These are phyloP conservation scores for Apis dorsata DNA, from an alignment of 1,140 invertebrate species.

Conservation along the genomic window DNA sequence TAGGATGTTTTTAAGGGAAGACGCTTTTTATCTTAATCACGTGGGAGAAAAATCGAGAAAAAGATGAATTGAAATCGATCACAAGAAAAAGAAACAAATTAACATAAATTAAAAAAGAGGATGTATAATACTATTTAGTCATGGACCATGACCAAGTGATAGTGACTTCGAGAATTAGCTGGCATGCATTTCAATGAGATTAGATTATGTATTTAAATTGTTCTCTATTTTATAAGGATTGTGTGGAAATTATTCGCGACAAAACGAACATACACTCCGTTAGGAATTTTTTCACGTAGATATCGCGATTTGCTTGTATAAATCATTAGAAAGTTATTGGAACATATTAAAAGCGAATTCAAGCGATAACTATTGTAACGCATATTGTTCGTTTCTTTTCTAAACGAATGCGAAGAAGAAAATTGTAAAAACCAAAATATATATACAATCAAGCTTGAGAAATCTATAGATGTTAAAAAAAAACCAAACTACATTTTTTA, in stretches of 20 bases:
- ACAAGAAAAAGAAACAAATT: background rate
- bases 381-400: background rate
- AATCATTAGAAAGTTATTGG: slow-evolving; percentile 48
- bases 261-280: background rate
- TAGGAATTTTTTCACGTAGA: slow-evolving; percentile 14
- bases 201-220: slow-evolving; percentile 46
- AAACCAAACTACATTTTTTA: background rate
- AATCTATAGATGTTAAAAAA: slow-evolving; percentile 41
- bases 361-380: slow-evolving; percentile 18
- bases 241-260: slow-evolving; percentile 20
- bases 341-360: slow-evolving; percentile 3
- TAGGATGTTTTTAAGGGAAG: background rate
- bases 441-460: slow-evolving; percentile 21
- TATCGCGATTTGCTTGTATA: slow-evolving; percentile 42
- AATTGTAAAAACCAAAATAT: slow-evolving; percentile 18
- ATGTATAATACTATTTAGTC: slow-evolving; percentile 33
- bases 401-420: slow-evolving; percentile 12
- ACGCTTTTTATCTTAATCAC: slow-evolving; percentile 1
- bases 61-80: background rate
- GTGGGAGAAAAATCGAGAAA: background rate
- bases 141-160: slow-evolving; percentile 55
- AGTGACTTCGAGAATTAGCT: slow-evolving; percentile 50
- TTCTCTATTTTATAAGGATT: slow-evolving; percentile 35
- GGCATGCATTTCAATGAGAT: slow-evolving; percentile 20
- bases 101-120: slow-evolving; percentile 5